phyloP scores from a whole-genome alignment of 30 jellyfish, hydroid and myxozoan genomes.

The Turritopsis rubra region DNA sequence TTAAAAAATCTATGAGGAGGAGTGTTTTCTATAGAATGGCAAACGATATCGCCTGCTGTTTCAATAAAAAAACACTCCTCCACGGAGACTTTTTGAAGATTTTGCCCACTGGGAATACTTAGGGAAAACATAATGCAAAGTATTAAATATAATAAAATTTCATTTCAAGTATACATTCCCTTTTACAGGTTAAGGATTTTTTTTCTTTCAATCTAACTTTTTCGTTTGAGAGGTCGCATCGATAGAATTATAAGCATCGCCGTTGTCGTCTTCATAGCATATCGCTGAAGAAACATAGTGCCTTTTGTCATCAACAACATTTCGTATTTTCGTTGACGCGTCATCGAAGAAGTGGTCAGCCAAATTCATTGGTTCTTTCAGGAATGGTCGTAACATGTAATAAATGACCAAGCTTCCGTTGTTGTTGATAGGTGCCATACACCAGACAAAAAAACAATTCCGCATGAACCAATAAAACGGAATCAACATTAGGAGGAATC shows the following conservation, averaged over 20 bases:
- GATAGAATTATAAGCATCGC: not conserved
- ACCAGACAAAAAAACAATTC: not conserved
- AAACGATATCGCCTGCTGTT: too few species aligned
- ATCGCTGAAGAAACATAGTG: not conserved
- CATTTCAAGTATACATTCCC: not conserved
- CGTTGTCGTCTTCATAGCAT: not conserved
- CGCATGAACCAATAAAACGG: not conserved
- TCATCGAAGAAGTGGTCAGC: not conserved
- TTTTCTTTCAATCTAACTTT: not conserved
- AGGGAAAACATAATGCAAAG: not conserved
- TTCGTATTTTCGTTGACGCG: not conserved
- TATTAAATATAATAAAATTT: not conserved
- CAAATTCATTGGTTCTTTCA: not conserved
- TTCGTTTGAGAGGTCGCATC: not conserved
- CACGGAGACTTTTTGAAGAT: too few species aligned
- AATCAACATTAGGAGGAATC: not conserved
- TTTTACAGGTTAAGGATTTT: too few species aligned
- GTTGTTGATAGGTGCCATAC: not conserved
- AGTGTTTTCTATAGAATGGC: too few species aligned
- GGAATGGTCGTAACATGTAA: not conserved
- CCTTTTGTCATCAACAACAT: not conserved
- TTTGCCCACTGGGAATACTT: too few species aligned
- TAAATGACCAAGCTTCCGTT: not conserved
- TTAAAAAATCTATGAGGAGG: too few species aligned
- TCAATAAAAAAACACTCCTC: too few species aligned